Base-by-base conservation (phyloP, 1,140 invertebrate species). In the Pseudomyrmex gracilis region DNA sequence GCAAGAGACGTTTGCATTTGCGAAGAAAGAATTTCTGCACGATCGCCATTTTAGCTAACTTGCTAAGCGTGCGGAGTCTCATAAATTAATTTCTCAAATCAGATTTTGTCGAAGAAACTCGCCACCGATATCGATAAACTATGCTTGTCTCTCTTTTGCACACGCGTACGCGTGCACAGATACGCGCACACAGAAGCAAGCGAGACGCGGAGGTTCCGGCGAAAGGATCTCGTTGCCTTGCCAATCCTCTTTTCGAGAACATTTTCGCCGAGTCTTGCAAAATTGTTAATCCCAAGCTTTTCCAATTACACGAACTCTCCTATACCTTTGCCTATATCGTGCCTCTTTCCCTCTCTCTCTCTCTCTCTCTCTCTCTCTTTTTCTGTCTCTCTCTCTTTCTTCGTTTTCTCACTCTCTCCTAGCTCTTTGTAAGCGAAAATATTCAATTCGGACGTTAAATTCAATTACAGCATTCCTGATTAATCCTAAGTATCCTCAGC, bases 251-350 rank as follows among this genome's bases (percentile, higher is more conserved):
- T 86, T 91, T 88, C 84, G 49, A 76, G 74, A 78, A 89, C 86
- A 86, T 92, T 94, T 94, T 93, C 91, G 93, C 91, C 91, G 91
- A 94, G 91, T 92, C 90, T 92, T 90, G 93, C 93, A 94, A 93
- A 94, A 94, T 93, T 93, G 92, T 94, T 94, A 94, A 94, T 94
- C 91, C 92, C 76, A 86, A 92, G 92, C 90, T 93, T 93, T 92
- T 93, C 91, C 91, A 94, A 93, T 94, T 94, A 93, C 87, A 88
- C 85, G 68, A 64, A 73, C 66, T 70, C 66, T 67, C 82, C 22
- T 66, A 78, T 77, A 22, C 71, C n/a, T 57, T 47, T 74, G 51
- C 70, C 64, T 55, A 77, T 20, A 22, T 67, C 24, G 47, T 60
- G 22, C 70, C 2, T 22, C 68, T 78, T 68, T 84, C 73, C 82